Conservation (phyloP, 2,113 vertebrate species). For the Mesitornis unicolor region DNA sequence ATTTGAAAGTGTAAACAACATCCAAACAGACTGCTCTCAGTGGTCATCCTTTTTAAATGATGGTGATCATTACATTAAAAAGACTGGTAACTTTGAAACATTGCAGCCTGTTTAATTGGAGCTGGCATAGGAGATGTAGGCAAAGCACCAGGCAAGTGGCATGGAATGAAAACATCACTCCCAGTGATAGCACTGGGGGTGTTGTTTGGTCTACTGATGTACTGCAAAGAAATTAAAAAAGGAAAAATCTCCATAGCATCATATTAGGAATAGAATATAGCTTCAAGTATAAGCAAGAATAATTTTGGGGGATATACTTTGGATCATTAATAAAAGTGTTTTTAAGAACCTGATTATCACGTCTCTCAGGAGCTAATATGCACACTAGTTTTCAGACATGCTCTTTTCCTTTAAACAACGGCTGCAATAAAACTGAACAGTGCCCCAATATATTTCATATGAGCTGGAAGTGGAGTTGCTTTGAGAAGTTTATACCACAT, state of each 20-base stretch:
- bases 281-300: not conserved
- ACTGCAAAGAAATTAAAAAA: not conserved
- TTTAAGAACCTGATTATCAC: not conserved
- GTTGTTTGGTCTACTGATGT: not conserved
- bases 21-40: not conserved
- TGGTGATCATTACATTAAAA: not conserved
- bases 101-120: not conserved
- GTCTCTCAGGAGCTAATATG: not conserved
- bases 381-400: not conserved
- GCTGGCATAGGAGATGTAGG: not conserved
- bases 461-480: not conserved
- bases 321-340: not conserved
- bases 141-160: not conserved
- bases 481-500: not conserved
- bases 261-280: not conserved
- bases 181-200: not conserved
- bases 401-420: not conserved
- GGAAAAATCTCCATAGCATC: not conserved
- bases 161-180: not conserved
- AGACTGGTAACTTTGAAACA: not conserved
- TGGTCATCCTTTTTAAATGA: not conserved
- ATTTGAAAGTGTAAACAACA: not conserved
- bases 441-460: accelerated
- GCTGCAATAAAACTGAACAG: not conserved
- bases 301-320: not conserved